Evolutionary conservation across 2,797 vertebrate species (phyloP), one percentile per base, ranked within the genome.

Genomic region (Enteromius afrohamiltoni): DNA sequence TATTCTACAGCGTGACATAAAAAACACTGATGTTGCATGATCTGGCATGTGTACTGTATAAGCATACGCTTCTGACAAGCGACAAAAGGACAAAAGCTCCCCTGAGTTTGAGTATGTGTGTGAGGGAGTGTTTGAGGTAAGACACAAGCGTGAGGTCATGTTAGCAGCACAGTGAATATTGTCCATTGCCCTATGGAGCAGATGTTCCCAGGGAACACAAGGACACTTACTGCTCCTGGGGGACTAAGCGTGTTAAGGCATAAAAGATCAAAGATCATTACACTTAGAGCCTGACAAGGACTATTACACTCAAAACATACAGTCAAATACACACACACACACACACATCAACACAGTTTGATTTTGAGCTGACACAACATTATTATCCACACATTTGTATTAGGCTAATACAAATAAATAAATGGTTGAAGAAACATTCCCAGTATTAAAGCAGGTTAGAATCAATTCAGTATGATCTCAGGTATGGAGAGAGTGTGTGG

Each of bases 201-300:
- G 78, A 84, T 85, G 84, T 83, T 79, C 81, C 65, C 23, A 83
- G 45, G 45, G 45, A 49, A 77, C 60, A 68, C 47, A 49, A 31
- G 60, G 60, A 80, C 29, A 60, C 77, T 67, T 82, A 78, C 10
- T 80, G 70, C 51, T 74, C 60, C 62, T 47, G 26, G 53, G 81
- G 53, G 58, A 76, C 42, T 47, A 68, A 67, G 45, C 31, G 2
- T 77, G 64, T 83, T 75, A 67, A 23, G 62, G 34, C 62, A 76
- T 68, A 65, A 76, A 67, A 53, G 34, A 76, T 82, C 71, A 76
- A 78, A 77, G 69, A 47, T 17, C 70, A 77, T 21, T 47, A 55
- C 37, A 78, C 69, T 77, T 62, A 80, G n/a, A 55, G 26, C 31
- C 58, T 79, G 53, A 73, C 74, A 45, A 67, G 37, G 31, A 67